Evolutionary conservation across 2,797 vertebrate genomes (phyloP), one percentile per base, ranked within the genome.

Genomic region (Coendou prehensilis): DNA sequence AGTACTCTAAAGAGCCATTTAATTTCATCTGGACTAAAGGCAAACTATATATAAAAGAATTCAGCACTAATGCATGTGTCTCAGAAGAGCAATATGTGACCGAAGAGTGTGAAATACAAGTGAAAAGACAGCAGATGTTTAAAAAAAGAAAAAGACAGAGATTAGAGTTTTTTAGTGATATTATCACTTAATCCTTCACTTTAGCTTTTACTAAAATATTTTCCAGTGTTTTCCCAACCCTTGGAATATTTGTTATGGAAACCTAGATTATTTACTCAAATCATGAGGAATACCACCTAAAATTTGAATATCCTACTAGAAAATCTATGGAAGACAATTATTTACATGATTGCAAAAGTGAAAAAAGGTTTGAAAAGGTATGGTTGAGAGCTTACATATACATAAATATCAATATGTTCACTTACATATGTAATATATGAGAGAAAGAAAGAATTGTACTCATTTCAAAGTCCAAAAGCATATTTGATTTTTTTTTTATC

Each of bases 21-120:
- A 97, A 96, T 98, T 98, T 96, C 73, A 85, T 86, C 81, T 82
- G 76, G 63, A 78, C 52, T 90, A 96, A 97, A 88, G 41, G n/a
- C 28, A 95, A 97, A 56, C 33, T 88, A 13, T 80, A 9, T 82
- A 89, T 33, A 83, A 93, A 97, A 95, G 30, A 76, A 37, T 96
- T 97, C 67, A 81, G 63, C 97, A 33, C 37, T 90, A 93, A 96
- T 75, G 63, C 63, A 88, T 22, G n/a, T 69, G n/a, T 0, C 0
- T 94, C 82, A 75, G 54, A 97, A 97, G 83, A 52, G 76, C 4
- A 47, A 59, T 52, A 56, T 69, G 8, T 57, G 52, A 57, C 57
- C 84, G 0, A 0, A 18, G 37, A 41, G 56, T 97, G 52, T 87
- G 61, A n/a, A 82, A 96, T 76, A 45, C 97, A 95, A 95, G 30